Conservation (phyloP, 30 jellyfish, hydroid and myxozoan genomes). For the Pseudorhiza aurosa region DNA sequence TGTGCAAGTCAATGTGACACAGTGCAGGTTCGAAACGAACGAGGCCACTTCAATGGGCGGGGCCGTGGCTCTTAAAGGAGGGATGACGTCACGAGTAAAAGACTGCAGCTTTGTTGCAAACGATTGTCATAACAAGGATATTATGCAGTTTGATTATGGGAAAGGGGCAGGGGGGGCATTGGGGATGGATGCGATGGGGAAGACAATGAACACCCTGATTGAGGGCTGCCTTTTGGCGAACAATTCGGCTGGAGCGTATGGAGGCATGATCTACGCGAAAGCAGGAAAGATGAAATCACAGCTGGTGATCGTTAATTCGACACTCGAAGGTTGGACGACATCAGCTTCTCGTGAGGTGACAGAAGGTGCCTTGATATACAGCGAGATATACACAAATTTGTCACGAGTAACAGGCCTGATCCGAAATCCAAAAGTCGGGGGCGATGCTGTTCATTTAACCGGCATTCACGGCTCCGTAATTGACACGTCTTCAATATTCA, state of each 20-base stretch:
- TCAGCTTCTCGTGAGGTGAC: background rate
- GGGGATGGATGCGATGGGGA: conserved; percentile 14
- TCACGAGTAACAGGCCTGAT: background rate
- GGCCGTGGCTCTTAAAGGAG: conserved; percentile 23
- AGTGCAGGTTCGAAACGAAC: conserved; percentile 26
- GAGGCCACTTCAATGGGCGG: conserved; percentile 39
- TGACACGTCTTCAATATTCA: conserved; percentile 1
- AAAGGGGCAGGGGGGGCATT: conserved; percentile 40
- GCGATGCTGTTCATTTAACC: background rate
- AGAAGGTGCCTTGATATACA: conserved; percentile 25
- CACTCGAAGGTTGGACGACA: background rate
- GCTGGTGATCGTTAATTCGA: background rate
- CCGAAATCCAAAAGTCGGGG: conserved; percentile 1
- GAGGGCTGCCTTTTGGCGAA: background rate
- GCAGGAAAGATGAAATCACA: background rate
- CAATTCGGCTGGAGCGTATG: conserved; percentile 13
- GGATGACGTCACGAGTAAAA: background rate
- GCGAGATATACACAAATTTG: background rate
- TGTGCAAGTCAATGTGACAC: background rate
- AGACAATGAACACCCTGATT: background rate
- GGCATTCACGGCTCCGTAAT: background rate
- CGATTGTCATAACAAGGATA: conserved; percentile 1
- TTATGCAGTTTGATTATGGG: background rate
- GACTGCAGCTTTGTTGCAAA: background rate
- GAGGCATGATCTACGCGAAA: conserved; percentile 35